Evolutionary conservation across 2,888 invertebrate species (phyloP), one percentile per base, ranked within the genome.

Genomic region (Plagodis pulveraria): DNA sequence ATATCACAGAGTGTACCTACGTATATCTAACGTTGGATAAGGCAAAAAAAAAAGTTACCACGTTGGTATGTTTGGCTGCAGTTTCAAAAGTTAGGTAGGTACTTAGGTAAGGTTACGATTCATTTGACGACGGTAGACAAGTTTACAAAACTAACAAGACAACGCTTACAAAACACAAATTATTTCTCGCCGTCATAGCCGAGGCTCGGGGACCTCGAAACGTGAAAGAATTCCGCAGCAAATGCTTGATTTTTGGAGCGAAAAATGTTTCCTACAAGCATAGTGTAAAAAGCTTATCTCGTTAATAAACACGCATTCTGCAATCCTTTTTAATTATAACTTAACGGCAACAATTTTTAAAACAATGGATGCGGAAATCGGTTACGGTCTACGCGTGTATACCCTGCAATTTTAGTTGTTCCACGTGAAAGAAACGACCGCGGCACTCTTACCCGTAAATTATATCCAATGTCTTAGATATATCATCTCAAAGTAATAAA

Each of bases 191-290:
- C 11, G 22, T 48, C 38, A 36, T 54, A 50, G 46, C 50, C 52
- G 50, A 50, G 46, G 48, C 52, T 41, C 65, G 68, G 67, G 64
- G 70, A 75, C 75, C 73, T 66, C 62, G 64, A 71, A 70, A 65
- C 59, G 63, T 59, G 62, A 56, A 60, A 69, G 61, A 66, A 74
- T 68, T 65, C 54, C 52, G 63, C 60, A 53, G 60, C 57, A 62
- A 69, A 71, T 70, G 62, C 54, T 66, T 73, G 65, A 47, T 69
- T 66, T 81, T 77, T 76, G 66, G 80, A 83, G 80, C 82, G 81
- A 72, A 70, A 69, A 80, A 71, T 72, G 65, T 75, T 76, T 76
- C 71, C 70, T 73, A 66, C 70, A 67, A 50, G 51, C 54, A 56
- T 50, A 59, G 63, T 44, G 57, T 55, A 61, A 71, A 71, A 64